Evolutionary conservation across 2,113 vertebrate species (phyloP).

Genomic region (Ursus arctos): DNA sequence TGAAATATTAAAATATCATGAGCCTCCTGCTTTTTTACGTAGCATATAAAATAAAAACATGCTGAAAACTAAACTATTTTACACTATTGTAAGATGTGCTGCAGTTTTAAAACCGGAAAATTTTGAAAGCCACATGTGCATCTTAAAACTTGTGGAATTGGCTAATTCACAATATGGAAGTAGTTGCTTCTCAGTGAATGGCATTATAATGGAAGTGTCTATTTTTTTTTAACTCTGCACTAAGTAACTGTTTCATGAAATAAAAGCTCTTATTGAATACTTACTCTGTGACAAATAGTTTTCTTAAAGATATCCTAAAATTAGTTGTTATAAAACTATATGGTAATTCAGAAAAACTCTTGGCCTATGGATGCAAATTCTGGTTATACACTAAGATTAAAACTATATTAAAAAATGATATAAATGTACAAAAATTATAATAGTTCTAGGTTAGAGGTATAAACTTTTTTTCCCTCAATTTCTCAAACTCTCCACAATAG

Average conservation of each 20-base stretch:
- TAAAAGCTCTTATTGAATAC: not conserved
- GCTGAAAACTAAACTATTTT: not conserved
- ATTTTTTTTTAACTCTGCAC: not conserved
- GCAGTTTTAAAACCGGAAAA: not conserved
- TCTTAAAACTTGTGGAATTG: not conserved
- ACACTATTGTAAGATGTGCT: not conserved
- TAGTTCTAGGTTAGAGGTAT: not conserved
- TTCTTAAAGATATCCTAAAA: not conserved
- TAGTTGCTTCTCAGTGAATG: not conserved
- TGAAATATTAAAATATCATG: not conserved
- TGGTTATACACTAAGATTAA: not conserved
- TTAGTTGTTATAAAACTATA: not conserved
- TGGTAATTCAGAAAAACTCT: not conserved
- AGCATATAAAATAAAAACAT: not conserved
- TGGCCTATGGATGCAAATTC: not conserved
- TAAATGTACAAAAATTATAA: not conserved
- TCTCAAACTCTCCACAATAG: not conserved
- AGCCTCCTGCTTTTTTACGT: not conserved
- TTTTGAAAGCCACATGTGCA: not conserved
- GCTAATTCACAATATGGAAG: not conserved
- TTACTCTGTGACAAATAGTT: not conserved
- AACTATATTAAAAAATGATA: not conserved
- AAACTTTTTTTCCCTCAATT: not conserved
- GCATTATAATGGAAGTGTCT: not conserved
- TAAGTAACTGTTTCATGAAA: not conserved